Percentiles rank a stretch among this genome's conserved stretches.
phyloP scores from a whole-genome alignment of 2,113 vertebrate species.

The Hydropotes inermis region DNA sequence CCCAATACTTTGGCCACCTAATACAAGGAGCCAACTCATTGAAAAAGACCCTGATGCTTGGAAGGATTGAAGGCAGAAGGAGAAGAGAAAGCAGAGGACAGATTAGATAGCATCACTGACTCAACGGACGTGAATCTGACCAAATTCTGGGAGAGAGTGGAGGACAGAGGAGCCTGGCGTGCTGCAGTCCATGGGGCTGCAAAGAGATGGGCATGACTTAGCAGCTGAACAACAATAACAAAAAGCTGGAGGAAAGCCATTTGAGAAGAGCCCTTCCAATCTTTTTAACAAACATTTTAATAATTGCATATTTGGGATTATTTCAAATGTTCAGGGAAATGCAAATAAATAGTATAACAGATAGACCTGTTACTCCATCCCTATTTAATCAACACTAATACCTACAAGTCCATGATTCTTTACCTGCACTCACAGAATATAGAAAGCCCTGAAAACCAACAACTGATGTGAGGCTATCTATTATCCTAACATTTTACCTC shows the following conservation, averaged over 20 bases:
- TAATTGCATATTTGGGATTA: not conserved
- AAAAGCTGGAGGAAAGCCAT: not conserved
- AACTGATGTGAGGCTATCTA: not conserved
- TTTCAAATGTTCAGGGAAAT: not conserved
- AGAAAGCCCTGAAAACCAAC: not conserved
- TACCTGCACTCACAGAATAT: not conserved
- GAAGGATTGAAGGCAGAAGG: not conserved
- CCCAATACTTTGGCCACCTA: not conserved
- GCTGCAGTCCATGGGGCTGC: not conserved
- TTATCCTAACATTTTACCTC: not conserved
- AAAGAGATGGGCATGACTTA: not conserved
- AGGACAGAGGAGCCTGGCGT: accelerated
- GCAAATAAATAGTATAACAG: not conserved
- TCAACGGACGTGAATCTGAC: not conserved
- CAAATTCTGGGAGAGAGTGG: not conserved
- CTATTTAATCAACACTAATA: not conserved
- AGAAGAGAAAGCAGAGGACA: not conserved
- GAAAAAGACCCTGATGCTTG: not conserved
- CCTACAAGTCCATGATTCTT: not conserved
- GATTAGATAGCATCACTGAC: not conserved
- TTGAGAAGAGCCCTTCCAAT: not conserved
- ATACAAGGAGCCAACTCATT: not conserved
- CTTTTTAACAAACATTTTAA: not conserved
- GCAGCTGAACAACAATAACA: not conserved
- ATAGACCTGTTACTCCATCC: not conserved